Evolutionary conservation across 2,888 invertebrate genomes (phyloP).

Genomic region (Cheilosia scutellata): DNA sequence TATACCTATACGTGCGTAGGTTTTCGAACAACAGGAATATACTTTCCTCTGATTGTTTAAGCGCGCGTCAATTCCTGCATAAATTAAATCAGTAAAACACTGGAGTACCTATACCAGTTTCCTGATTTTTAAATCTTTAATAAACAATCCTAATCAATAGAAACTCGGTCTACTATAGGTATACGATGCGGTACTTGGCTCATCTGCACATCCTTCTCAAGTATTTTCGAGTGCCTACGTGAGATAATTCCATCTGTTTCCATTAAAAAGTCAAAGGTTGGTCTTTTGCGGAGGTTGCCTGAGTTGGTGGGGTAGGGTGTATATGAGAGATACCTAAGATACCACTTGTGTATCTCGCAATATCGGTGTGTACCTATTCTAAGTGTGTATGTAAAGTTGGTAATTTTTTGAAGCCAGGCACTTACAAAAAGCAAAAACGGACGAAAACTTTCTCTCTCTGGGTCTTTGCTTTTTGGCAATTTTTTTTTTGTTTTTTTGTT

Average conservation of each 20-base stretch:
- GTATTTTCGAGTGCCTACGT: constrained; percentile 75
- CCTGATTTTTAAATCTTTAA: constrained; percentile 73
- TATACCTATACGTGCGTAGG: constrained; percentile 52
- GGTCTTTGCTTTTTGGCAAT: constrained; percentile 52
- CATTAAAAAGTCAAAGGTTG: constrained; percentile 73
- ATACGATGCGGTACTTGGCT: constrained; percentile 24
- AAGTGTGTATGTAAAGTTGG: constrained; percentile 72
- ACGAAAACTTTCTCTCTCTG: constrained; percentile 69
- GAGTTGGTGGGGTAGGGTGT: constrained; percentile 2
- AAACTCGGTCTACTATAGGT: constrained; percentile 7
- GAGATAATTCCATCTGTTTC: constrained; percentile 76
- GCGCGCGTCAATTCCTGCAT: constrained; percentile 55
- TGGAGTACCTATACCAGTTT: constrained; percentile 36
- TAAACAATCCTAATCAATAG: constrained; percentile 74
- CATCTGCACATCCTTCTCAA: constrained; percentile 60
- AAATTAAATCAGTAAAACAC: constrained; percentile 65
- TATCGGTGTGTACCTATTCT: constrained; percentile 37
- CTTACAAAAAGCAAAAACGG: constrained; percentile 33
- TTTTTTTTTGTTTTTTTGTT: constrained; percentile 37
- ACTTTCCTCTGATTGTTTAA: constrained; percentile 36
- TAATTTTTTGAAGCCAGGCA: constrained; percentile 60
- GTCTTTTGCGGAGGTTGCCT: constrained; percentile 28
- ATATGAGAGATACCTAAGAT: constrained; percentile 49
- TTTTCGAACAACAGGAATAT: constrained; percentile 23
- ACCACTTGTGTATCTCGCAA: constrained; percentile 58